Percentiles rank a stretch among this genome's conserved stretches.
Evolutionary conservation across 2,113 vertebrate species (phyloP).

Genomic region (Cisticola juncidis): DNA sequence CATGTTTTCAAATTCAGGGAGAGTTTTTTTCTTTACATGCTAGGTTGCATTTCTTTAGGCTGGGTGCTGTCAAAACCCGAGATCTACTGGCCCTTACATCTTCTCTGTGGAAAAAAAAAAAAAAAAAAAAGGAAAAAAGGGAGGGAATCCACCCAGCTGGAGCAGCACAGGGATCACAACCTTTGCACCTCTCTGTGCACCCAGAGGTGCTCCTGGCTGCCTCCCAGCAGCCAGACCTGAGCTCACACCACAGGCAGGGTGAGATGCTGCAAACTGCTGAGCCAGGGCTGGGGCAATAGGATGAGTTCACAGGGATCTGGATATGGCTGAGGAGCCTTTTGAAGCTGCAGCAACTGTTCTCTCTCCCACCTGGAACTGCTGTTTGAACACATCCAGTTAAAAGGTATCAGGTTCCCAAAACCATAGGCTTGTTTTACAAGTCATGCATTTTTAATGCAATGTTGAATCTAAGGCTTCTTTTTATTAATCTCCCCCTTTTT

Average conservation of each 20-base stretch:
- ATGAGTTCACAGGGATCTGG: neutral
- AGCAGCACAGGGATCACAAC: neutral
- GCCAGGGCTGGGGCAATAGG: accelerated
- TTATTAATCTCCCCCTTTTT: neutral
- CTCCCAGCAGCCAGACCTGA: neutral
- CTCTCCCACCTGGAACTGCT: neutral
- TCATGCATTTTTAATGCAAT: neutral
- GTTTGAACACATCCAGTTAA: neutral
- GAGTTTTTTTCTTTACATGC: slow-evolving; percentile 6
- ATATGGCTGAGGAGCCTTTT: neutral
- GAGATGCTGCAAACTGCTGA: neutral
- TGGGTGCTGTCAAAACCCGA: slow-evolving; percentile 4
- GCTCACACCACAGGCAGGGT: neutral
- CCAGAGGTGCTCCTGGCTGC: neutral
- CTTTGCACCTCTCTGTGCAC: neutral
- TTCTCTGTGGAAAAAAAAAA: neutral
- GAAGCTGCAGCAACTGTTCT: neutral
- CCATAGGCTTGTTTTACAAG: neutral
- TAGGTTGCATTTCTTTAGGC: slow-evolving; percentile 18
- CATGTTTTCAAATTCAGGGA: neutral
- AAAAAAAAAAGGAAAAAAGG: neutral
- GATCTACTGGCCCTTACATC: neutral
- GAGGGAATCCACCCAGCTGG: neutral
- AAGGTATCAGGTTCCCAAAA: neutral
- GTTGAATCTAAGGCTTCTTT: neutral